These are phyloP conservation scores for Alligator sinensis DNA, from an alignment of 2,113 vertebrate species.

Conservation along the genomic window DNA sequence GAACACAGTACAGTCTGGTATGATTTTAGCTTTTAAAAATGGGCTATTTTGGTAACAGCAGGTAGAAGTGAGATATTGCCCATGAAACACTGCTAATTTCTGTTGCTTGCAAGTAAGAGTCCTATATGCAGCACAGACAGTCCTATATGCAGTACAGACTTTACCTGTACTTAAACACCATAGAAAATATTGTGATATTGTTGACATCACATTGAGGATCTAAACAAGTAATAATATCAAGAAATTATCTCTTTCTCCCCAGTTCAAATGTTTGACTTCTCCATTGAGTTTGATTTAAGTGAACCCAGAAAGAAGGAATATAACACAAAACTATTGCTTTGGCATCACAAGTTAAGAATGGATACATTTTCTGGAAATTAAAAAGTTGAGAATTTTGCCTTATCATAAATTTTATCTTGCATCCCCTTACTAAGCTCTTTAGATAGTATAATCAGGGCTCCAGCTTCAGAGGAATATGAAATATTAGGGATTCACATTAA, in stretches of 20 bases:
- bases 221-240: background rate
- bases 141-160: no score
- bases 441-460: background rate
- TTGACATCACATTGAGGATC: slow-evolving; percentile 12
- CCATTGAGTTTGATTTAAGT: background rate
- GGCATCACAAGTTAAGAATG: background rate
- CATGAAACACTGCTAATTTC: slow-evolving; percentile 22
- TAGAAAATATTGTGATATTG: slow-evolving; percentile 11
- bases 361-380: background rate
- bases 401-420: background rate
- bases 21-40: slow-evolving; percentile 41
- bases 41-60: slow-evolving; percentile 42
- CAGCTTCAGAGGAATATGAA: background rate
- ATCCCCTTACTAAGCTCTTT: accelerated
- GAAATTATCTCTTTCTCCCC: background rate
- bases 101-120: background rate
- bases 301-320: background rate
- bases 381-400: background rate
- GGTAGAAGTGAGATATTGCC: slow-evolving; percentile 40
- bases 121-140: no score
- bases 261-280: background rate
- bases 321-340: background rate
- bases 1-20: background rate
- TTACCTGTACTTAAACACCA: background rate
- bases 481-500: background rate